Percentiles rank a stretch among this genome's conserved stretches.
Evolutionary conservation across 1,140 invertebrate species (phyloP).

Genomic region (Drosophila erecta): DNA sequence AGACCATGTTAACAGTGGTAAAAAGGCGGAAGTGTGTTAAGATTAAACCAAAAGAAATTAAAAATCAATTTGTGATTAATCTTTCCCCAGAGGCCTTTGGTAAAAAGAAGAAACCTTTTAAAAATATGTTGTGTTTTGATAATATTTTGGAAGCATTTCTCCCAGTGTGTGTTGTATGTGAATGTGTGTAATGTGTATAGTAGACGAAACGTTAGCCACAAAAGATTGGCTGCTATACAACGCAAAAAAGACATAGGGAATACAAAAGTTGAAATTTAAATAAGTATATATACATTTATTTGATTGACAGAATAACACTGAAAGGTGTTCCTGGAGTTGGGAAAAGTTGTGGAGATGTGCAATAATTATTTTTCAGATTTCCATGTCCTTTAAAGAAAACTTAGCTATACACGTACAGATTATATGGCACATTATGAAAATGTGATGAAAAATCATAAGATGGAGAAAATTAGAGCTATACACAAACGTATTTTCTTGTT

Average conservation of each 20-base stretch:
- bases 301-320: conserved; percentile 17
- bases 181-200: not conserved
- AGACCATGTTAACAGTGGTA: conserved; percentile 37
- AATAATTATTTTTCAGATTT: conserved; percentile 17
- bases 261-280: conserved; percentile 2
- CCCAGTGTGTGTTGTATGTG: conserved; percentile 1
- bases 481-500: conserved; percentile 56
- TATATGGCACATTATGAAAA: conserved; percentile 21
- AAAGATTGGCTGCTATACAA: conserved; percentile 6
- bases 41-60: conserved; percentile 29
- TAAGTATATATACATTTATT: not conserved
- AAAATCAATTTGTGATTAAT: conserved; percentile 77
- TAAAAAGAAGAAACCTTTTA: conserved; percentile 24
- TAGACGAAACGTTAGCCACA: conserved; percentile 29
- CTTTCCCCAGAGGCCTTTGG: conserved; percentile 84
- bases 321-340: conserved; percentile 22
- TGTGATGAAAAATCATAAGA: conserved; percentile 17
- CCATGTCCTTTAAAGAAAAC: conserved; percentile 39
- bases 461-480: conserved; percentile 43
- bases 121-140: conserved; percentile 3
- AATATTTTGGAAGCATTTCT: not conserved
- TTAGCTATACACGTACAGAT: conserved; percentile 10
- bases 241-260: conserved; percentile 15
- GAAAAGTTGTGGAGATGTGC: conserved; percentile 9
- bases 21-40: conserved; percentile 12